phyloP scores from a whole-genome alignment of 2,888 invertebrate genomes.

The Nomada lathburiana region DNA sequence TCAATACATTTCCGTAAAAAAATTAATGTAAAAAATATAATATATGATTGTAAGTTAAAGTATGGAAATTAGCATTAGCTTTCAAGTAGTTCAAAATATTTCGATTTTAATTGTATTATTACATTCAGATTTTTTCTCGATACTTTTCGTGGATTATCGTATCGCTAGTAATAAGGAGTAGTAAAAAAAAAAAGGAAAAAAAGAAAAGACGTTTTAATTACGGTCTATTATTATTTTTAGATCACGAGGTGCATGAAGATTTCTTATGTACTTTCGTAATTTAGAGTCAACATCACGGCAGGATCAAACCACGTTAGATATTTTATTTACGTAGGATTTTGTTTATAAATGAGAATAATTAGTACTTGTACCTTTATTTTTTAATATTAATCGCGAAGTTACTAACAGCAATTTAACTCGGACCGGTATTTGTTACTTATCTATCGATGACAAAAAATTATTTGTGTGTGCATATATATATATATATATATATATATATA shows the following conservation, averaged over 20 bases:
- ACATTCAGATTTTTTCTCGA: slow-evolving; percentile 18
- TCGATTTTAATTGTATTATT: slow-evolving; percentile 10
- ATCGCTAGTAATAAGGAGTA: slow-evolving; percentile 45
- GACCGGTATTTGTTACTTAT: slow-evolving; percentile 16
- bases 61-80: slow-evolving; percentile 6
- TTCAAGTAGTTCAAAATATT: neutral
- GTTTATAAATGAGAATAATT: slow-evolving; percentile 16
- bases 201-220: slow-evolving; percentile 26
- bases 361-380: slow-evolving; percentile 12
- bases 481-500: neutral
- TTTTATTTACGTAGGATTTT: slow-evolving; percentile 1
- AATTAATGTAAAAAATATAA: neutral
- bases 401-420: slow-evolving; percentile 14
- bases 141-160: slow-evolving; percentile 22
- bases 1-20: slow-evolving; percentile 4
- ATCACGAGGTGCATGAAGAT: slow-evolving; percentile 44
- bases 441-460: slow-evolving; percentile 10
- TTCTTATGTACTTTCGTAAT: slow-evolving; percentile 49
- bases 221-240: slow-evolving; percentile 40
- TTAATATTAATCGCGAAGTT: slow-evolving; percentile 9
- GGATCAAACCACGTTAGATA: slow-evolving; percentile 20
- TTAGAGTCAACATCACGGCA: slow-evolving; percentile 27
- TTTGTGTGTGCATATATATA: slow-evolving; percentile 34
- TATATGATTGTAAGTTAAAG: neutral
- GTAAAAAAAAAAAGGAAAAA: neutral